A percentile compares a stretch with the other conserved stretches of the same genome.
phyloP scores from a whole-genome alignment of 1,140 invertebrate species.

The Pogonognathellus flavescens region DNA sequence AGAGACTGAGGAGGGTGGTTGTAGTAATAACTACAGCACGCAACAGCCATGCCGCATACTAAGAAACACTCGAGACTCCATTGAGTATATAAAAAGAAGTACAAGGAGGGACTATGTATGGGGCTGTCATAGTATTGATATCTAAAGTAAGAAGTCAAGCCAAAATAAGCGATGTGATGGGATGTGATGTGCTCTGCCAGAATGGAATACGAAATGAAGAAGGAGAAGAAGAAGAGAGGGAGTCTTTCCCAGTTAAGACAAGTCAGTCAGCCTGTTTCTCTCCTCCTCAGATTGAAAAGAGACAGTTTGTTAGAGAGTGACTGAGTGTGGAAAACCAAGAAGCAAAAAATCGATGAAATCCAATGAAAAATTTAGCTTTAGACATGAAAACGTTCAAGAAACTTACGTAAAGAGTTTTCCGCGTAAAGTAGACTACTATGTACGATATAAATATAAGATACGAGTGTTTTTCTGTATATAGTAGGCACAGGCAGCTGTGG shows the following conservation, averaged over 20 bases:
- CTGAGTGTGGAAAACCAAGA: neutral
- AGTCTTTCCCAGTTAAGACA: conserved; percentile 39
- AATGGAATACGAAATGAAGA: conserved; percentile 43
- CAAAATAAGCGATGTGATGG: conserved; percentile 37
- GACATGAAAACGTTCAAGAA: conserved; percentile 22
- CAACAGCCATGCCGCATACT: neutral
- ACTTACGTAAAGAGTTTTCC: conserved; percentile 16
- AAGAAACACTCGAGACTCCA: neutral
- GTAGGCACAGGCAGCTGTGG: neutral
- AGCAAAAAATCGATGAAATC: conserved; percentile 45
- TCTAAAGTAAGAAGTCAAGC: conserved; percentile 38
- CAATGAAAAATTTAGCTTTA: conserved; percentile 52
- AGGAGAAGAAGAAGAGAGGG: conserved; percentile 18
- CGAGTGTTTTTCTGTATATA: neutral
- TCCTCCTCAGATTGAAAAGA: conserved; percentile 44
- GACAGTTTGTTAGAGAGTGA: neutral
- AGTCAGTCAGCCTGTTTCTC: conserved; percentile 30
- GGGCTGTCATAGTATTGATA: conserved; percentile 23
- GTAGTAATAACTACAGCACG: neutral
- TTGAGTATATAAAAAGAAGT: neutral
- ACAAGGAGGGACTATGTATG: neutral
- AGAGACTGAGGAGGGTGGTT: neutral
- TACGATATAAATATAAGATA: neutral
- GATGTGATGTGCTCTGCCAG: conserved; percentile 34
- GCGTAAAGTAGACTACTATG: conserved; percentile 18